phyloP scores from a whole-genome alignment of 2,888 invertebrate genomes.

The Parnassius smintheus region DNA sequence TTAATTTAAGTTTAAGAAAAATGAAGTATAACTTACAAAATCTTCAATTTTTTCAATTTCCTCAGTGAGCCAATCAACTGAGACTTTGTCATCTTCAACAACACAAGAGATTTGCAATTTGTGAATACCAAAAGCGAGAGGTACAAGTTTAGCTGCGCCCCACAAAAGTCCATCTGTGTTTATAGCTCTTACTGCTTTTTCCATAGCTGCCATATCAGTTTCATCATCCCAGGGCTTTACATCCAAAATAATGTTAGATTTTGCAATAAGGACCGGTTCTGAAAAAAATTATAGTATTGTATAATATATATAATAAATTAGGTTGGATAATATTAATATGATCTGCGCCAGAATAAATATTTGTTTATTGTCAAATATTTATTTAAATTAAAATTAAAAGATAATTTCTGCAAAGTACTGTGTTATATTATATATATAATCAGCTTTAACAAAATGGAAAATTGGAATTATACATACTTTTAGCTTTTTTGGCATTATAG shows the following conservation, averaged over 20 bases:
- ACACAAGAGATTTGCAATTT: conserved; percentile 96
- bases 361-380: background rate
- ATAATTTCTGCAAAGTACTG: no score
- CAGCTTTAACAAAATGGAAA: background rate
- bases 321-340: background rate
- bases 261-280: conserved; percentile 94
- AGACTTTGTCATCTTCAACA: conserved; percentile 98
- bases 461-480: conserved; percentile 79
- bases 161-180: conserved; percentile 93
- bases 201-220: conserved; percentile 94
- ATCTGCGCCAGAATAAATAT: no score
- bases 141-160: conserved; percentile 96
- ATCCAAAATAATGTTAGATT: conserved; percentile 96
- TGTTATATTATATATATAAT: background rate
- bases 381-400: background rate
- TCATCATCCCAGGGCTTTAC: conserved; percentile 97
- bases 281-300: conserved; percentile 37
- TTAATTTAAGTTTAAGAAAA: no score
- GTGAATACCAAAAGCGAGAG: conserved; percentile 94
- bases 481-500: conserved; percentile 95
- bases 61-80: conserved; percentile 93
- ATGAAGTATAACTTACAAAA: conserved; percentile 78
- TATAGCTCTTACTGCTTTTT: conserved; percentile 89
- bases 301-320: background rate
- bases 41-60: conserved; percentile 92